These are phyloP conservation scores for Trissoscelio sp. DNA, from an alignment of 2,888 invertebrate genomes.

Conservation along the genomic window DNA sequence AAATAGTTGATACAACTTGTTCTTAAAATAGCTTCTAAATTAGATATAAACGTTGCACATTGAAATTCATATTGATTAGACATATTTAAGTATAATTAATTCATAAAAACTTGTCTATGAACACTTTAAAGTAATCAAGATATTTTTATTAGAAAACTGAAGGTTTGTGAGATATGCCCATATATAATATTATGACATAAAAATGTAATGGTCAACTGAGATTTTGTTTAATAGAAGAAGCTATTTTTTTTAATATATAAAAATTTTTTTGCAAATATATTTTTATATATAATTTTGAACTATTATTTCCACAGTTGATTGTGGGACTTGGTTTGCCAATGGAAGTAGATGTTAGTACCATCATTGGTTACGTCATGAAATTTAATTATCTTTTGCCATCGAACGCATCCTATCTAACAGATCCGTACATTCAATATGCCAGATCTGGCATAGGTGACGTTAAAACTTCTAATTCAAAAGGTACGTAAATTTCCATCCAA, in stretches of 20 bases:
- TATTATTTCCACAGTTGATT: constrained; percentile 80
- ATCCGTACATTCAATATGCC: constrained; percentile 83
- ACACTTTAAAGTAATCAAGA: too few relatives aligned
- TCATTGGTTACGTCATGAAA: constrained; percentile 84
- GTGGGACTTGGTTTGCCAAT: constrained; percentile 84
- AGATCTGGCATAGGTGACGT: too few relatives aligned
- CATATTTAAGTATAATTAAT: too few relatives aligned
- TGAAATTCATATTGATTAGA: too few relatives aligned
- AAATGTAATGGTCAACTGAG: too few relatives aligned
- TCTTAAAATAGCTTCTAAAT: too few relatives aligned
- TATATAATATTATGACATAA: too few relatives aligned
- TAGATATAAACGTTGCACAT: too few relatives aligned
- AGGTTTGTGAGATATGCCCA: too few relatives aligned
- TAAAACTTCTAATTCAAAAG: constrained; percentile 36
- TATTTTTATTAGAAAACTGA: too few relatives aligned
- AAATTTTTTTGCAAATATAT: background rate
- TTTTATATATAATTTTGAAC: constrained; percentile 5
- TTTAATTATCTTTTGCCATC: constrained; percentile 82
- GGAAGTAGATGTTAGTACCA: constrained; percentile 83
- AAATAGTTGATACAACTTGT: too few relatives aligned
- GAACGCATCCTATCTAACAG: constrained; percentile 79
- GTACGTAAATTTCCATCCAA: constrained; percentile 40
- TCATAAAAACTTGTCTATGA: too few relatives aligned
- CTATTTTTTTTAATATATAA: background rate
- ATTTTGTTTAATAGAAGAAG: background rate